phyloP scores from a whole-genome alignment of 2,797 vertebrate species.

The Pseudocheirus occidentalis region DNA sequence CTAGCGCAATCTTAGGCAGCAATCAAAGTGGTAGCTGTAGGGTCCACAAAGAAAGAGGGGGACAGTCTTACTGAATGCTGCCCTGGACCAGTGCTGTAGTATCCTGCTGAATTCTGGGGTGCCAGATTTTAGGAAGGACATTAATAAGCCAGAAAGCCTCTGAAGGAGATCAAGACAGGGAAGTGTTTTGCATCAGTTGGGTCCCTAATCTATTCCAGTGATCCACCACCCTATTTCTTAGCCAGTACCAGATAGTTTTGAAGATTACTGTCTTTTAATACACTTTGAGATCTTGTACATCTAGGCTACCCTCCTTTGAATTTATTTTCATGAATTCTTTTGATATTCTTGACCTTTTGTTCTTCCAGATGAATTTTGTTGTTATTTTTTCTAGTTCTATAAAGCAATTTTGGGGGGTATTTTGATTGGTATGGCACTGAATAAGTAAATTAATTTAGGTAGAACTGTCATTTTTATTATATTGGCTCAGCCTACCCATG shows the following conservation, averaged over 20 bases:
- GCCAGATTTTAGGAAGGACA: neutral
- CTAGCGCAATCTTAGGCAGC: neutral
- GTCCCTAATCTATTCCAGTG: neutral
- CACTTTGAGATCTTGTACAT: neutral
- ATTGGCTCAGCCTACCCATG: neutral
- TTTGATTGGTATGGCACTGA: neutral
- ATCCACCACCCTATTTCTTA: neutral
- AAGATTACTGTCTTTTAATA: neutral
- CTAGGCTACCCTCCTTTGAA: neutral
- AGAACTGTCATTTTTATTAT: neutral
- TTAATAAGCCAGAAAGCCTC: neutral
- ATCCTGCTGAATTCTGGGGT: neutral
- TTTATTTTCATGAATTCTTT: neutral
- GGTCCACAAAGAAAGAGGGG: neutral
- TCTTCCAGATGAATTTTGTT: neutral
- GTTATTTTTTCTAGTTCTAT: neutral
- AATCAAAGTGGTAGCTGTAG: neutral
- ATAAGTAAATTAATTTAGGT: neutral
- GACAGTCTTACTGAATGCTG: neutral
- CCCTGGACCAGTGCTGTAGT: neutral
- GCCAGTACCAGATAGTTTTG: neutral
- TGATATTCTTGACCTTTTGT: neutral
- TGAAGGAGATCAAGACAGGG: neutral
- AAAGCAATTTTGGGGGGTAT: neutral
- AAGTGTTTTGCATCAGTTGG: neutral